A percentile compares a stretch with the other conserved stretches of the same genome.
phyloP scores from a whole-genome alignment of 2,888 invertebrate species.

The Sarcophaga variegata region DNA sequence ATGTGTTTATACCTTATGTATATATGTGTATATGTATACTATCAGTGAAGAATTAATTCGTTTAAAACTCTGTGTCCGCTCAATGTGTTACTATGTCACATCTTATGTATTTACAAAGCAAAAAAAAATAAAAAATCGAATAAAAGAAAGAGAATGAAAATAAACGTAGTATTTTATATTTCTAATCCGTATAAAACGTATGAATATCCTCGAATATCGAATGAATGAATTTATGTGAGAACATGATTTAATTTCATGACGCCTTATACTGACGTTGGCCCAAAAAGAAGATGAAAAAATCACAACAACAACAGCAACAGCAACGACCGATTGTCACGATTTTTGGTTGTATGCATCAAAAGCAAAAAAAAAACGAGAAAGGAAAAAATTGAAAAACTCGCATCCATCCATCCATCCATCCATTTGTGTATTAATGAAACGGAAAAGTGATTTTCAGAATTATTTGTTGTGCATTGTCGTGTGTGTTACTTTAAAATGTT shows the following conservation, averaged over 20 bases:
- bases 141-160: not conserved
- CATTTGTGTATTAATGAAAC: constrained; percentile 27
- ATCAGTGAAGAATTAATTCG: not conserved
- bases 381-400: not conserved
- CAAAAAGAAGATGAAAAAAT: not conserved
- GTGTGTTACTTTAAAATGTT: constrained; percentile 27
- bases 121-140: not conserved
- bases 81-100: constrained; percentile 49
- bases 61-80: constrained; percentile 2
- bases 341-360: constrained; percentile 42
- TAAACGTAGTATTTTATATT: constrained; percentile 2
- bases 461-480: constrained; percentile 45
- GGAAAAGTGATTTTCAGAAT: constrained; percentile 32
- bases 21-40: no score
- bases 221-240: constrained; percentile 54
- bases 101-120: not conserved
- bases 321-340: constrained; percentile 33
- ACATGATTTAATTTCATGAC: constrained; percentile 56
- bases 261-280: constrained; percentile 43
- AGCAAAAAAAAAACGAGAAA: not conserved
- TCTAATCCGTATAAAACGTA: not conserved
- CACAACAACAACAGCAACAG: not conserved
- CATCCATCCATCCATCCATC: not conserved
- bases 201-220: not conserved
- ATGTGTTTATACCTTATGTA: no score